Conservation (phyloP, 2,888 invertebrate genomes). For the Orgyia antiqua region DNA sequence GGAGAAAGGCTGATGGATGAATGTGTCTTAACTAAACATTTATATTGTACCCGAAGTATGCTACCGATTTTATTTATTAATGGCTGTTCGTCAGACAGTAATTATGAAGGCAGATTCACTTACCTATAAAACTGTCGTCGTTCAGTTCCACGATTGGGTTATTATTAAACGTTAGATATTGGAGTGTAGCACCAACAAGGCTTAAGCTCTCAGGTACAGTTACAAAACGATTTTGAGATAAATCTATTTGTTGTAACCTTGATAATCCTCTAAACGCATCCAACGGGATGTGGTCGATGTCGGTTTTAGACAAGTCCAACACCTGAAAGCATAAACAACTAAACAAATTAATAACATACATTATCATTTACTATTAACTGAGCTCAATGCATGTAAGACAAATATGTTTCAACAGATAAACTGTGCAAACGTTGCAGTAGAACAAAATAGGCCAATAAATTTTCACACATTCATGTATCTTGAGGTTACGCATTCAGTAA, state of each 20-base stretch:
- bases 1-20: too few relatives aligned
- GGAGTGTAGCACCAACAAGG: slow-evolving; percentile 71
- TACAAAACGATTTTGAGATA: slow-evolving; percentile 79
- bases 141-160: slow-evolving; percentile 79
- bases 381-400: too few relatives aligned
- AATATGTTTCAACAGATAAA: too few relatives aligned
- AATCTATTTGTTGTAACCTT: slow-evolving; percentile 74
- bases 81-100: too few relatives aligned
- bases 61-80: too few relatives aligned
- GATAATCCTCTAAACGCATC: slow-evolving; percentile 70
- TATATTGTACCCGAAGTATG: too few relatives aligned
- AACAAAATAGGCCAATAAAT: too few relatives aligned
- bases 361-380: too few relatives aligned
- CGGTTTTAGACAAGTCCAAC: slow-evolving; percentile 78
- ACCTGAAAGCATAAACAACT: slow-evolving; percentile 46
- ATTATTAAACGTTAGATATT: slow-evolving; percentile 78
- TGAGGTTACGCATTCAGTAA: background rate
- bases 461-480: background rate
- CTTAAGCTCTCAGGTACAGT: slow-evolving; percentile 78
- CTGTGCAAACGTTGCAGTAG: too few relatives aligned
- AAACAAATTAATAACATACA: too few relatives aligned
- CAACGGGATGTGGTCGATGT: slow-evolving; percentile 73
- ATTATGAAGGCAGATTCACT: slow-evolving; percentile 11
- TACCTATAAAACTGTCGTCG: slow-evolving; percentile 79
- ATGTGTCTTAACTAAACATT: too few relatives aligned